Percentiles rank a stretch among this genome's conserved stretches.
Evolutionary conservation across 53 echinoderm and acorn worm species (phyloP).

Genomic region (Stichopus horrens): DNA sequence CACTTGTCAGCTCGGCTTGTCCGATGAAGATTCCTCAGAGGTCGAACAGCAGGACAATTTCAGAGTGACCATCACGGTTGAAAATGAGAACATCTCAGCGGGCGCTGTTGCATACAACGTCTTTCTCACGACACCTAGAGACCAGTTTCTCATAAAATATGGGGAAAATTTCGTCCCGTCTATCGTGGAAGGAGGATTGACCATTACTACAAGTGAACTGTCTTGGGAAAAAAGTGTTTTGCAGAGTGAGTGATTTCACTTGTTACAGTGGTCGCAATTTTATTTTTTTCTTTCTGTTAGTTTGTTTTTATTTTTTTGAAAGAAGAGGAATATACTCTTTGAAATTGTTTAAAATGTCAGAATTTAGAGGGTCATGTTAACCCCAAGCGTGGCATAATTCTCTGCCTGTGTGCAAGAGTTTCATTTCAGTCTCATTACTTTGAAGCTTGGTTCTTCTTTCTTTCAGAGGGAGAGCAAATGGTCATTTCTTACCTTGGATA

Average conservation of each 20-base stretch:
- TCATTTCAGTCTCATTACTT: too few relatives aligned
- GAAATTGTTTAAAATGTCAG: too few relatives aligned
- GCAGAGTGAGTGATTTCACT: background rate
- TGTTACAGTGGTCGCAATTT: too few relatives aligned
- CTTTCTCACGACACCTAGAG: background rate
- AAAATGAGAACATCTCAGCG: conserved; percentile 1
- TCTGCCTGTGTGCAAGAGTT: too few relatives aligned
- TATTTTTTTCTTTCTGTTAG: too few relatives aligned
- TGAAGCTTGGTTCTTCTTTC: background rate
- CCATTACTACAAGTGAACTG: background rate
- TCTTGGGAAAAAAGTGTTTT: background rate
- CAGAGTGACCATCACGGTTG: background rate
- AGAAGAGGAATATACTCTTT: too few relatives aligned
- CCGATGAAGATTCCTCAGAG: background rate
- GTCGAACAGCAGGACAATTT: conserved; percentile 16
- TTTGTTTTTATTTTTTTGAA: too few relatives aligned
- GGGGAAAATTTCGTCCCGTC: background rate
- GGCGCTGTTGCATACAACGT: conserved; percentile 38
- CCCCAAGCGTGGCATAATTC: too few relatives aligned
- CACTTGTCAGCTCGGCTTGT: conserved; percentile 29
- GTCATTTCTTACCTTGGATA: conserved; percentile 69
- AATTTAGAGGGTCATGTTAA: too few relatives aligned
- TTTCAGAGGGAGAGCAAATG: conserved; percentile 73
- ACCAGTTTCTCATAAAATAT: background rate
- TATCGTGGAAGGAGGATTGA: background rate